phyloP scores from a whole-genome alignment of 2,888 invertebrate genomes.

The Mythimna albipuncta region DNA sequence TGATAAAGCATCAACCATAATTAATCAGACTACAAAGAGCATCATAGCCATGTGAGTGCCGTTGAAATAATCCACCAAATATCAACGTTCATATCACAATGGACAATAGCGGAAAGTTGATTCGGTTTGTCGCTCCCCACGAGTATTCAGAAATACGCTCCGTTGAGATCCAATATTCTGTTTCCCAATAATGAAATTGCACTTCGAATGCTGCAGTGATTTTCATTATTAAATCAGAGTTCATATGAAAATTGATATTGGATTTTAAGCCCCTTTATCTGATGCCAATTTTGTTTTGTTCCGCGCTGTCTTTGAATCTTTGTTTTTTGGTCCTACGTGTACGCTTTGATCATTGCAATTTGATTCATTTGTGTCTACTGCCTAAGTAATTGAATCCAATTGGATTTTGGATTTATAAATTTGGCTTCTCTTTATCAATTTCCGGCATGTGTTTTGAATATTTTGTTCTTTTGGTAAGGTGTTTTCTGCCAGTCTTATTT shows the following conservation, averaged over 20 bases:
- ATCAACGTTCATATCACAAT: slow-evolving; percentile 44
- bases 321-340: slow-evolving; percentile 31
- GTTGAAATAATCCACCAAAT: slow-evolving; percentile 45
- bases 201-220: slow-evolving; percentile 85
- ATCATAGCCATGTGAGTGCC: slow-evolving; percentile 15
- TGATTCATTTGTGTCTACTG: slow-evolving; percentile 26
- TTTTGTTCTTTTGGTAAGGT: too few species aligned
- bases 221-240: slow-evolving; percentile 85
- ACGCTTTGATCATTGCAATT: slow-evolving; percentile 34
- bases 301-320: slow-evolving; percentile 30
- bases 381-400: slow-evolving; percentile 28
- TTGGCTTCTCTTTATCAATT: not conserved
- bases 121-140: slow-evolving; percentile 78
- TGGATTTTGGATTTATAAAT: slow-evolving; percentile 11
- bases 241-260: slow-evolving; percentile 73
- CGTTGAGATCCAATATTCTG: slow-evolving; percentile 84
- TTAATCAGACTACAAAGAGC: slow-evolving; percentile 29
- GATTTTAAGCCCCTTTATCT: slow-evolving; percentile 64
- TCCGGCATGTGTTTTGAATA: not conserved
- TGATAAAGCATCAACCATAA: slow-evolving; percentile 13
- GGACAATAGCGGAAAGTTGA: slow-evolving; percentile 76
- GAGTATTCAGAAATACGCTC: slow-evolving; percentile 79
- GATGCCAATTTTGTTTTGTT: slow-evolving; percentile 50
- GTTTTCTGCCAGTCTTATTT: too few species aligned
- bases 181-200: slow-evolving; percentile 86